Evolutionary conservation across 2,888 invertebrate genomes (phyloP).

Genomic region (Morpho deidamia): DNA sequence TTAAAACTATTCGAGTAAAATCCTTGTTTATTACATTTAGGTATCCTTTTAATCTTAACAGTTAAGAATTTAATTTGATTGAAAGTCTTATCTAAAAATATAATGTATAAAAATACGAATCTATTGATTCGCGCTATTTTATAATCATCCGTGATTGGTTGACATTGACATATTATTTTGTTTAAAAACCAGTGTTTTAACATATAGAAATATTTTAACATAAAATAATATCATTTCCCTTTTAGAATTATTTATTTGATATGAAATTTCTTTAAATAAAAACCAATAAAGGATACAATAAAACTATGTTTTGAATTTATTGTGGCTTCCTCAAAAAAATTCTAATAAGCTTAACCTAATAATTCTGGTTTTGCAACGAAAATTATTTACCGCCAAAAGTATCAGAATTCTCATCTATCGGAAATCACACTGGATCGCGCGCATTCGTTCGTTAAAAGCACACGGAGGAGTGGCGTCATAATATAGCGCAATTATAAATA

Average conservation of each 20-base stretch:
- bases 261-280: no score
- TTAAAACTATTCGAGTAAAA: no score
- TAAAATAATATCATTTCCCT: neutral
- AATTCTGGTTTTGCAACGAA: conserved; percentile 16
- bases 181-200: conserved; percentile 1
- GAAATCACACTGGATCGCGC: neutral
- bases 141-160: conserved; percentile 1
- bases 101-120: neutral
- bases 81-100: neutral
- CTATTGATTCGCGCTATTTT: conserved; percentile 8
- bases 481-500: neutral
- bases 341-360: neutral
- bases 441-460: neutral
- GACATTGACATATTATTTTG: neutral
- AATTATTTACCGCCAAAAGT: conserved; percentile 23
- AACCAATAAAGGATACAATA: no score
- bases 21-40: no score
- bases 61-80: neutral
- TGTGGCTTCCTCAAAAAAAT: neutral
- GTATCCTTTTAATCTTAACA: no score
- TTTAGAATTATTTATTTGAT: no score
- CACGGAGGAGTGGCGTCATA: neutral
- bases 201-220: neutral
- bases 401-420: neutral
- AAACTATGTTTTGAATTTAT: no score